Evolutionary conservation across 2,888 invertebrate genomes (phyloP), one percentile per base, ranked within the genome.

Genomic region (Formica aserva): DNA sequence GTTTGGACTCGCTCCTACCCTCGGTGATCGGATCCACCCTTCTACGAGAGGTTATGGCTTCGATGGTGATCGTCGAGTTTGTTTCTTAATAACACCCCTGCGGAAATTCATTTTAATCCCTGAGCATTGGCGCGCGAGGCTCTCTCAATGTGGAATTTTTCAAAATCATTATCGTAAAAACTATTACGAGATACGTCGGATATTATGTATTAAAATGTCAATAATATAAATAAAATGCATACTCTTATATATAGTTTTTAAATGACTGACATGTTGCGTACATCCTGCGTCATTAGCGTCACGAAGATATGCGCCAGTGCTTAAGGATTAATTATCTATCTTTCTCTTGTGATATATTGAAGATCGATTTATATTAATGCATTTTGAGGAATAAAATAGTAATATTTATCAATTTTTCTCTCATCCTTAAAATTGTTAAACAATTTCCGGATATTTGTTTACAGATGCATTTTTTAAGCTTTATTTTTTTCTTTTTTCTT

Each of bases 1-100:
- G 57, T 78, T 78, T 78, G 45, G 57, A 69, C 69, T 22, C 57
- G 55, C 77, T 57, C 65, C 78, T 66, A 29, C n/a, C 38, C 71
- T 65, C 18, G 75, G 3, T 26, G 48, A 65, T 22, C 26, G 38
- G 69, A 69, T 78, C 78, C 78, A 78, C 78, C 78, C 78, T 57
- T 11, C 22, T 13, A 18, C 45, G 1, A 32, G 29, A 75, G 75
- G 76, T 66, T 77, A 45, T 55, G 26, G 45, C 41, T 26, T 11
- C 15, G 38, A 13, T 6, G 32, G n/a, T 45, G 15, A 32, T 62
- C 41, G 35, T n/a, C n/a, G 26, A 2, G 18, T 38, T 26, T n/a
- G 11, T 55, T 35, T 6, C n/a, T 60, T 60, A 6, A 57, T 8
- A 18, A 18, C 18, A 62, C 29, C 22, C 57, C 22, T 22, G 57